Base-by-base conservation (phyloP, 2,888 invertebrate genomes). In the Carcina quercana region DNA sequence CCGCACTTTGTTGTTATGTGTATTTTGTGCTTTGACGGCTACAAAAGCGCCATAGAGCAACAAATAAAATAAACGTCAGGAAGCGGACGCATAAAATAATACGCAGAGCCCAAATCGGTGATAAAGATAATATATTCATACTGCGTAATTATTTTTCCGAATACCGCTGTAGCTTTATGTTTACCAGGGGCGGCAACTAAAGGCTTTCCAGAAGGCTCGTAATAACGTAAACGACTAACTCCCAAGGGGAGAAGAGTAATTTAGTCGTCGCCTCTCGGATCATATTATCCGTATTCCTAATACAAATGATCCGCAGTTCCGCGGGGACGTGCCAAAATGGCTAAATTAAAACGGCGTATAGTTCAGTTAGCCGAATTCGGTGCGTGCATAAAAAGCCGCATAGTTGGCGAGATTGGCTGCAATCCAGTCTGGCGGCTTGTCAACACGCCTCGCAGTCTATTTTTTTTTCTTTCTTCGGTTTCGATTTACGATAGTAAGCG, bases 271-370 rank as follows among this genome's bases (percentile, higher is more conserved):
- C 55, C 53, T 59, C 60, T 57, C 52, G 57, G 56, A 67, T 72
- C 65, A 70, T 66, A 69, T 68, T 70, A 70, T 63, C 57, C 53
- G 60, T 64, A 67, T 66, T 66, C 54, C 59, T 63, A 66, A 65
- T 66, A 66, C 67, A 75, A 74, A 75, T 71, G 67, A 71, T 62
- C 61, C 66, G 57, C 62, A 64, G 54, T 76, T 76, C 73, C 74
- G 67, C 30, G 28, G 60, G 55, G 59, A 63, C 59, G 69, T 76
- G 76, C 78, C 78, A 79, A 75, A 76, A 70, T 79, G 68, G 69
- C 71, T 68, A 70, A 78, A 79, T 80, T 78, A 79, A 75, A 70
- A 71, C 61, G 45, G 55, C 74, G 63, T 70, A 65, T 60, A 61
- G 56, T 66, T 62, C 48, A 53, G 50, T 43, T 42, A 45, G 48